These are phyloP conservation scores for Acronicta psi DNA, from an alignment of 2,888 invertebrate species.

Conservation along the genomic window DNA sequence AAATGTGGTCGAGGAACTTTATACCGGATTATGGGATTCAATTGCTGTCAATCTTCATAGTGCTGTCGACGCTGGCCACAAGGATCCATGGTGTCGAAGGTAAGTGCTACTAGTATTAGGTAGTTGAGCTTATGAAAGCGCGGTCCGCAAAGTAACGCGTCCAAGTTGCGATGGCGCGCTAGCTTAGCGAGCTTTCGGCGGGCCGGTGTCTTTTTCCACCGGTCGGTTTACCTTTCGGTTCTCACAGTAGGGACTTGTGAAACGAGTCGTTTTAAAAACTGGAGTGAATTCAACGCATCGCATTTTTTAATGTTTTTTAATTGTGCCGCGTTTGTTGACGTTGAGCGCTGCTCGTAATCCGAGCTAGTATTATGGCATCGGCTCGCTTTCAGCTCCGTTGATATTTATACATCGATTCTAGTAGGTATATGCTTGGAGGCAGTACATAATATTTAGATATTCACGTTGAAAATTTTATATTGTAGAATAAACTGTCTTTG, in stretches of 20 bases:
- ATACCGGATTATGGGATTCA: constrained; percentile 92
- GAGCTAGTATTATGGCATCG: constrained; percentile 68
- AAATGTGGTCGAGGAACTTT: constrained; percentile 92
- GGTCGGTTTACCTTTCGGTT: constrained; percentile 81
- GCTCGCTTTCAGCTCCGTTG: constrained; percentile 51
- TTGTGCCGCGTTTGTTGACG: constrained; percentile 77
- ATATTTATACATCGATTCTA: constrained; percentile 39
- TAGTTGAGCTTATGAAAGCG: constrained; percentile 86
- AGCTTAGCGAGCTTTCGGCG: constrained; percentile 71
- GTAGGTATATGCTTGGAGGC: constrained; percentile 25
- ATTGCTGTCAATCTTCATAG: constrained; percentile 84
- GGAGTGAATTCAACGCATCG: constrained; percentile 86
- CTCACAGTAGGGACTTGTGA: constrained; percentile 87
- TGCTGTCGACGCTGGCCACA: constrained; percentile 82
- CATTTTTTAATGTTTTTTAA: constrained; percentile 85
- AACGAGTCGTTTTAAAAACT: constrained; percentile 88
- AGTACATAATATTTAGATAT: constrained; percentile 23
- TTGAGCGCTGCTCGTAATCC: constrained; percentile 63
- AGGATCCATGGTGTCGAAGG: constrained; percentile 89
- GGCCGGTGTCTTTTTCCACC: constrained; percentile 63
- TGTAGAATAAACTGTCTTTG: constrained; percentile 17
- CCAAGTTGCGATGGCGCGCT: constrained; percentile 70
- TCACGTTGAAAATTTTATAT: constrained; percentile 6
- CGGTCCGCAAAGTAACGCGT: constrained; percentile 71
- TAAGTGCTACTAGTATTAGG: constrained; percentile 79